These are phyloP conservation scores for Cantharis lateralis DNA, from an alignment of 2,888 invertebrate species.

Conservation along the genomic window DNA sequence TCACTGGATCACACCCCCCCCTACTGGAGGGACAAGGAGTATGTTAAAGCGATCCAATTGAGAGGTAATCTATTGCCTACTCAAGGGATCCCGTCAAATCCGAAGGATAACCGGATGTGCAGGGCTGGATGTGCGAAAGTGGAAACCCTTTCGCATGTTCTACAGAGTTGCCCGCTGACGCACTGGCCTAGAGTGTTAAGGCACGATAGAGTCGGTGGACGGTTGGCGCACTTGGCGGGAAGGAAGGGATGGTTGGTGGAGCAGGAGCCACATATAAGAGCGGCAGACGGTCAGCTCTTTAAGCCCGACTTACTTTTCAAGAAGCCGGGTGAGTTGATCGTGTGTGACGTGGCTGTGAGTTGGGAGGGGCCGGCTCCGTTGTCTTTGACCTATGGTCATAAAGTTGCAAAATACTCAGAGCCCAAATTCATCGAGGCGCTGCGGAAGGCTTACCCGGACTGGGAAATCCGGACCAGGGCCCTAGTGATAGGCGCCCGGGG, in stretches of 20 bases:
- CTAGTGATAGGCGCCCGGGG: too few species aligned
- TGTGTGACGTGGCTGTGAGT: too few species aligned
- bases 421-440: too few species aligned
- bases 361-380: too few species aligned
- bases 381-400: too few species aligned
- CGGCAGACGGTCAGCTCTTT: constrained; percentile 25
- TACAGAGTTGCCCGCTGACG: constrained; percentile 35
- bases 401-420: too few species aligned
- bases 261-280: constrained; percentile 35
- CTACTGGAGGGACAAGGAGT: constrained; percentile 39
- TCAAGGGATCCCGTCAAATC: constrained; percentile 42
- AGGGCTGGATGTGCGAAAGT: constrained; percentile 34
- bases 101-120: constrained; percentile 33
- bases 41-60: constrained; percentile 38
- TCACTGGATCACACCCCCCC: constrained; percentile 34
- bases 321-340: constrained; percentile 6
- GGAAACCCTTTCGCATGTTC: constrained; percentile 37
- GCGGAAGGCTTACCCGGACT: too few species aligned
- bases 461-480: too few species aligned
- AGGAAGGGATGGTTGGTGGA: constrained; percentile 30
- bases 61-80: constrained; percentile 40
- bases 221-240: constrained; percentile 17
- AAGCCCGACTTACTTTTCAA: constrained; percentile 17
- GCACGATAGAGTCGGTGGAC: constrained; percentile 24
- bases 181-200: constrained; percentile 30